A percentile compares a stretch with the other conserved stretches of the same genome.
phyloP scores from a whole-genome alignment of 2,888 invertebrate species.

The Platycnemis pennipes region DNA sequence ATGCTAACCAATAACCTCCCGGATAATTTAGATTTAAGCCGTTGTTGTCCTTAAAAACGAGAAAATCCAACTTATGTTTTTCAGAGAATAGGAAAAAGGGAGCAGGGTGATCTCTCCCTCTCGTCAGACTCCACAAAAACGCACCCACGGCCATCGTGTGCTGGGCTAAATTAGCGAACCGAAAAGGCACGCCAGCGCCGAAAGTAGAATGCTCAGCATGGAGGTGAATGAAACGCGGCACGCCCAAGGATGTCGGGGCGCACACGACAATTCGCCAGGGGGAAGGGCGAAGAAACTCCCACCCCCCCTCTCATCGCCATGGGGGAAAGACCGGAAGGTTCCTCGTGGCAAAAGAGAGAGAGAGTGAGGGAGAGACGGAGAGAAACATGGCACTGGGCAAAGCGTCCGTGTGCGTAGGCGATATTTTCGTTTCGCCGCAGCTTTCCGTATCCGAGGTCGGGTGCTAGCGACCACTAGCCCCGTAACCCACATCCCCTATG shows the following conservation, averaged over 20 bases:
- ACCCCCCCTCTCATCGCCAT: neutral
- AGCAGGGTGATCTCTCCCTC: neutral
- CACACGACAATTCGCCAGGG: neutral
- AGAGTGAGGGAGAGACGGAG: neutral
- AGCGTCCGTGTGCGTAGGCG: neutral
- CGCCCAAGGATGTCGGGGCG: neutral
- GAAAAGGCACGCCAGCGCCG: neutral
- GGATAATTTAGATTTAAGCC: too few relatives aligned
- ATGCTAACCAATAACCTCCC: too few relatives aligned
- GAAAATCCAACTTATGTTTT: too few relatives aligned
- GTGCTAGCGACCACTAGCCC: slow-evolving; percentile 52
- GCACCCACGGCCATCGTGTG: neutral
- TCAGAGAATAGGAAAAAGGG: too few relatives aligned
- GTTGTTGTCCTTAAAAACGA: too few relatives aligned
- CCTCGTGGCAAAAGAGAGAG: neutral
- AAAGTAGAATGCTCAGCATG: neutral
- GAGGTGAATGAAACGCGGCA: neutral
- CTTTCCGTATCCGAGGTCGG: slow-evolving; percentile 59
- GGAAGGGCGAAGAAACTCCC: neutral
- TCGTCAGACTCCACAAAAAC: neutral
- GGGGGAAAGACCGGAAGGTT: neutral
- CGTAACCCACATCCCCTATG: slow-evolving; percentile 58
- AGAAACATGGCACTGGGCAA: neutral
- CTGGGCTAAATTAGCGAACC: neutral
- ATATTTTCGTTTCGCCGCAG: slow-evolving; percentile 59